phyloP scores from a whole-genome alignment of 2,113 vertebrate species.

The Larimichthys polyactis region DNA sequence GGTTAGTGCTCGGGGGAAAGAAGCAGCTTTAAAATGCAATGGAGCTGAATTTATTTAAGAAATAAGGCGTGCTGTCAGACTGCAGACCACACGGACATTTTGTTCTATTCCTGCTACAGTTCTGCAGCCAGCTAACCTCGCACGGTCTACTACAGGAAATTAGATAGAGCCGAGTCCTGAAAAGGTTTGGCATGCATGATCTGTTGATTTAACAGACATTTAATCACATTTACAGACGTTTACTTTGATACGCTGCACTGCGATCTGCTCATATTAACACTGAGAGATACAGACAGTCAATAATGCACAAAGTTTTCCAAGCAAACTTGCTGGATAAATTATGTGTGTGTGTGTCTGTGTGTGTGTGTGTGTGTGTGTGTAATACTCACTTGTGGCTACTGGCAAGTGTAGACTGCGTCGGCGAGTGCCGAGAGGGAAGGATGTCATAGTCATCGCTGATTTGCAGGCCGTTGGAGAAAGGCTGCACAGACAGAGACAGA shows the following conservation, averaged over 20 bases:
- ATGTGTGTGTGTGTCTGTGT: too few species aligned
- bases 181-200: neutral
- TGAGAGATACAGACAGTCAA: neutral
- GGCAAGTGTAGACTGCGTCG: conserved; percentile 85
- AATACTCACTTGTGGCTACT: conserved; percentile 89
- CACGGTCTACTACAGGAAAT: neutral
- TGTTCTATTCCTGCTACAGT: neutral
- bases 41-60: neutral
- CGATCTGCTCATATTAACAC: neutral
- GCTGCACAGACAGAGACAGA: conserved; percentile 63
- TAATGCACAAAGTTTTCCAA: neutral
- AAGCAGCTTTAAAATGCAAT: neutral
- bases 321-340: conserved; percentile 5
- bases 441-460: conserved; percentile 91
- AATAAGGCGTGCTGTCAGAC: neutral
- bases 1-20: neutral
- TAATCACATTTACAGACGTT: neutral
- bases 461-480: conserved; percentile 89
- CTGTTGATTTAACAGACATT: neutral
- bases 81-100: neutral
- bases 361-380: conserved; percentile 16
- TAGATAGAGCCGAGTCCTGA: neutral
- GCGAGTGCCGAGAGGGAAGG: conserved; percentile 88
- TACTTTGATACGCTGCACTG: neutral
- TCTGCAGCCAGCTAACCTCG: neutral